Percentiles rank a stretch among this genome's conserved stretches.
phyloP scores from a whole-genome alignment of 2,113 vertebrate species.

The Anhinga anhinga region DNA sequence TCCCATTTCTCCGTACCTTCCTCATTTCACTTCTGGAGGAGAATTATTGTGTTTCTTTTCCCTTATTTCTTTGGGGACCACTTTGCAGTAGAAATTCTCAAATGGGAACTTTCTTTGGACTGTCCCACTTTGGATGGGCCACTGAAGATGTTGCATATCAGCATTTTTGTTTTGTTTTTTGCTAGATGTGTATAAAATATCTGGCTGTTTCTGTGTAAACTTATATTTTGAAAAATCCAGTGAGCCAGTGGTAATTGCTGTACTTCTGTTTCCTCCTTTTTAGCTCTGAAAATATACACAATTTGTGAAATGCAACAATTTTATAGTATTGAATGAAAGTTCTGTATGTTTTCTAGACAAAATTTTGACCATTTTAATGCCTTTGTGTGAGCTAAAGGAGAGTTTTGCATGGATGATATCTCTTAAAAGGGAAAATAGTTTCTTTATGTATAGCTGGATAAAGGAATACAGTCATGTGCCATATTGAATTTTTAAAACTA shows the following conservation, averaged over 20 bases:
- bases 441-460: not conserved
- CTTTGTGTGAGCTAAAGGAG: not conserved
- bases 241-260: not conserved
- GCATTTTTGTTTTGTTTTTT: not conserved
- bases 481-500: not conserved
- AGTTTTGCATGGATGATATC: not conserved
- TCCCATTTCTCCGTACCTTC: not conserved
- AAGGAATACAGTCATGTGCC: not conserved
- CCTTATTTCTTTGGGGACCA: not conserved
- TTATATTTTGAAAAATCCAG: not conserved
- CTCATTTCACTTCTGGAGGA: not conserved
- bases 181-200: not conserved
- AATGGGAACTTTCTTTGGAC: not conserved
- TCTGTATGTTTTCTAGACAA: not conserved
- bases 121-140: not conserved
- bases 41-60: not conserved
- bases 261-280: not conserved
- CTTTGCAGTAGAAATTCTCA: not conserved
- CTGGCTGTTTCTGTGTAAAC: not conserved
- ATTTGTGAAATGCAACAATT: not conserved
- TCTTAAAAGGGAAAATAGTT: not conserved
- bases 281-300: not conserved
- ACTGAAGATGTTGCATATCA: not conserved
- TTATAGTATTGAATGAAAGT: not conserved
- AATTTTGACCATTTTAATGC: not conserved